Base-by-base conservation (phyloP, 2,888 invertebrate species). In the Mythimna impura region DNA sequence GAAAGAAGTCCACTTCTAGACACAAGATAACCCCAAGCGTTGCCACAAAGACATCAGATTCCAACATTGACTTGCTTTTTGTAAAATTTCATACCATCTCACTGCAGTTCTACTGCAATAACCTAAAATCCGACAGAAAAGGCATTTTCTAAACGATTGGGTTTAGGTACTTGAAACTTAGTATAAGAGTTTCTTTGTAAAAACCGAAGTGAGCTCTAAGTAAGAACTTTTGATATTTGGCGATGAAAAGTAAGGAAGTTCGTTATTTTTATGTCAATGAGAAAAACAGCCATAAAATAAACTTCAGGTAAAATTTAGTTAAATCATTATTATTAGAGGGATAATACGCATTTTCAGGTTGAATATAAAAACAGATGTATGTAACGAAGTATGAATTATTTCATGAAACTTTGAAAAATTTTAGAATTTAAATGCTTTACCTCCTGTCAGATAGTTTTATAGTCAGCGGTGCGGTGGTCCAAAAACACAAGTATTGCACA, bases 391-490 rank as follows among this genome's bases (percentile, higher is more conserved):
- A 40, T 40, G 40, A 40, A 40, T 10, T 40, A 40, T 43, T 30
- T 30, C 3, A 0, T 22, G 6, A 14, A 5, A 55, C 10, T 6
- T 25, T 36, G 20, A 40, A 2, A 30, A 17, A 43, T 0, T n/a
- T 20, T 3, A 17, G 2, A 20, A 43, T 25, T 40, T 25, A 8
- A 50, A 3, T 22, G 47, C 3, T 58, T 75, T 80, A 81, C 81
- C 84, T 68, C 25, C 52, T 66, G 55, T 83, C 55, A 81, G 17
- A n/a, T 66, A 68, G 55, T 57, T 54, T 80, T 52, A 25, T 36
- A 40, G 69, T 83, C 54, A 64, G 61, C 30, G 22, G 30, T 22
- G 10, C 4, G 36, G 9, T 63, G 7, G 10, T 68, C 71, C 71
- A 70, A 43, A 71, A 66, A 57, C 66, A 71, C 50, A 77, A 58